Base-by-base conservation (phyloP, 1,140 invertebrate species). In the Spodoptera frugiperda region DNA sequence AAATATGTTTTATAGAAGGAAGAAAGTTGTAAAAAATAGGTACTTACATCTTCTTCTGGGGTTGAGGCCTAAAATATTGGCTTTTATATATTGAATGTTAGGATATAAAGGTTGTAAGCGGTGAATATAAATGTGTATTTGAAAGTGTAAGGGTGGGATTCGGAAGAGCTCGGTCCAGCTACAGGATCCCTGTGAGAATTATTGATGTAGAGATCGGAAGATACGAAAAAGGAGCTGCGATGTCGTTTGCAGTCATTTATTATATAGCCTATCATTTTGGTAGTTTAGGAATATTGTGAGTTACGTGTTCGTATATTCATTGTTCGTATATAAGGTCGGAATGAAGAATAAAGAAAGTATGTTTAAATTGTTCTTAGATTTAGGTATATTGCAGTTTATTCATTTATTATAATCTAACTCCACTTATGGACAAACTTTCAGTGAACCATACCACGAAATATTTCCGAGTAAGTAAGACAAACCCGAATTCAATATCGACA, bases 51-150 rank as follows among this genome's bases (percentile, higher is more conserved):
- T 51, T 51, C 33, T n/a, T 51, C 3, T 46, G n/a, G 21, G 46
- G 21, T 30, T 33, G 21, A 68, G 53, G 21, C 48, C 65, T 53
- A 68, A 68, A 53, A 68, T 68, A 68, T 68, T 15, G 49, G 48
- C 46, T 33, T 44, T 46, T 63, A 53, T 53, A 53, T 51, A 68
- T 68, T 51, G 65, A 68, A 68, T 68, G 44, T 68, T 53, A 68
- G 21, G 46, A 68, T 33, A 51, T 68, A 68, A 53, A 53, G 14
- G 65, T 21, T 68, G 15, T 48, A 48, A n/a, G 49, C 48, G 21
- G 65, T 68, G 49, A 68, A 68, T 68, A 68, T 53, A 68, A 68
- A 68, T 53, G 65, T 51, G 65, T 30, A 53, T 53, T 46, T 68
- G 21, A 49, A 53, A 68, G 48, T 68, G 46, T 68, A 53, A 30